A percentile compares a stretch with the other conserved stretches of the same genome.
phyloP scores from a whole-genome alignment of 1,140 invertebrate species.

The Lordiphosa mommai region DNA sequence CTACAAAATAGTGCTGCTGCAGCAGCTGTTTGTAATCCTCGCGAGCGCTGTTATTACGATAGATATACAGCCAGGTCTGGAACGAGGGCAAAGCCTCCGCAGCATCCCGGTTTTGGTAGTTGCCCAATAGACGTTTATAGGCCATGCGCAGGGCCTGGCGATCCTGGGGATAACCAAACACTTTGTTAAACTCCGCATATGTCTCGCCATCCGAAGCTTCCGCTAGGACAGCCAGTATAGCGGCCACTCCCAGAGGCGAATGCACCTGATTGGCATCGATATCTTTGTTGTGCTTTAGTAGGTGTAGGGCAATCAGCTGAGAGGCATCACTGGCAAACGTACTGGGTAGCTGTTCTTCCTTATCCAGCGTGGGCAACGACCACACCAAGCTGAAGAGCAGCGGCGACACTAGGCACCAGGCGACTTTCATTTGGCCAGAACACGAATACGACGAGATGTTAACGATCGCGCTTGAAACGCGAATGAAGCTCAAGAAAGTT shows the following conservation, averaged over 20 bases:
- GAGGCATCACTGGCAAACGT: slow-evolving; percentile 61
- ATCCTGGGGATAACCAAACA: slow-evolving; percentile 82
- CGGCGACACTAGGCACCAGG: slow-evolving; percentile 15
- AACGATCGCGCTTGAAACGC: slow-evolving; percentile 46
- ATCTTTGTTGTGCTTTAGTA: slow-evolving; percentile 79
- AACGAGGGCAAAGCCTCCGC: slow-evolving; percentile 81
- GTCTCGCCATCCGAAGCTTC: slow-evolving; percentile 83
- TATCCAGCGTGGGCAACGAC: slow-evolving; percentile 21
- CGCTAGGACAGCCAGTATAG: slow-evolving; percentile 82
- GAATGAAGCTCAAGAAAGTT: slow-evolving; percentile 77
- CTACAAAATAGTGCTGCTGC: slow-evolving; percentile 82
- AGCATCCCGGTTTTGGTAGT: slow-evolving; percentile 81
- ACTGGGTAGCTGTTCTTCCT: slow-evolving; percentile 4
- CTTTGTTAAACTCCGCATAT: slow-evolving; percentile 81
- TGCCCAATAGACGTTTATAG: slow-evolving; percentile 80
- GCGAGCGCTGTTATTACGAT: slow-evolving; percentile 83
- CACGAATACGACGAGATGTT: slow-evolving; percentile 12
- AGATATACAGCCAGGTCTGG: slow-evolving; percentile 84
- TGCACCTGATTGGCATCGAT: slow-evolving; percentile 83
- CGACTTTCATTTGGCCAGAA: slow-evolving; percentile 48
- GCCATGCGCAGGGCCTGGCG: slow-evolving; percentile 50
- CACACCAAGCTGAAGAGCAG: slow-evolving; percentile 22
- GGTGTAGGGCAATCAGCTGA: slow-evolving; percentile 67
- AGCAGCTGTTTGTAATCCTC: slow-evolving; percentile 82
- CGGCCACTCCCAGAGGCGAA: slow-evolving; percentile 83